Percentiles rank a stretch among this genome's conserved stretches.
phyloP scores from a whole-genome alignment of 2,113 vertebrate species.

The Aleadryas rufinucha region DNA sequence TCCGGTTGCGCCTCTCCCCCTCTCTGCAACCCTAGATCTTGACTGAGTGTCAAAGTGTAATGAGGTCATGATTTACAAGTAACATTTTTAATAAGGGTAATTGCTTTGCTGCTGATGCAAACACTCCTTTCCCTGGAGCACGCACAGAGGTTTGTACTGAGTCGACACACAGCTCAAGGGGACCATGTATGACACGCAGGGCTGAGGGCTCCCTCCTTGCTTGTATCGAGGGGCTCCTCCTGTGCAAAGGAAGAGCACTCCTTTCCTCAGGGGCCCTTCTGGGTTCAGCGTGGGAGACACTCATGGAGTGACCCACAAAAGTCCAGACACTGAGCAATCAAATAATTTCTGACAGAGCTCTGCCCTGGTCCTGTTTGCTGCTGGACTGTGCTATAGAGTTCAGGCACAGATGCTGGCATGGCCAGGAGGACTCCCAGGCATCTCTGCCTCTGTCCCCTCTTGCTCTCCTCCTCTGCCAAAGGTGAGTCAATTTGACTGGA shows the following conservation, averaged over 20 bases:
- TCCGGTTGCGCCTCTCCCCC: neutral
- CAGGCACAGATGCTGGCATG: neutral
- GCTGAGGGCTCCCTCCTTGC: neutral
- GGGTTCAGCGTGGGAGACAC: neutral
- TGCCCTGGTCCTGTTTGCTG: neutral
- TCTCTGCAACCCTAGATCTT: neutral
- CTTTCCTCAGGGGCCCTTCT: neutral
- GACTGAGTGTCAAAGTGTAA: neutral
- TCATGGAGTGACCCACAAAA: neutral
- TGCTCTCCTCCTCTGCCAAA: neutral
- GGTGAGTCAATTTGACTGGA: neutral
- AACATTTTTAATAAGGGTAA: neutral
- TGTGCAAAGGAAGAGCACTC: neutral
- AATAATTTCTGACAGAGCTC: neutral
- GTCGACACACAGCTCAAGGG: neutral
- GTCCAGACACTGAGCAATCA: neutral
- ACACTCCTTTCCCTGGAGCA: neutral
- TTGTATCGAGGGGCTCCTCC: rapidly evolving
- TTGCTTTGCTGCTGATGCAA: constrained; percentile 15
- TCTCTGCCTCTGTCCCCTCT: neutral
- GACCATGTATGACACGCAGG: neutral
- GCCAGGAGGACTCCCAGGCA: neutral
- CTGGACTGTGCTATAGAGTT: neutral
- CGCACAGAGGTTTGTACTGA: neutral
- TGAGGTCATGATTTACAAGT: neutral